Evolutionary conservation across 1,140 invertebrate species (phyloP).

Genomic region (Chymomyza costata): DNA sequence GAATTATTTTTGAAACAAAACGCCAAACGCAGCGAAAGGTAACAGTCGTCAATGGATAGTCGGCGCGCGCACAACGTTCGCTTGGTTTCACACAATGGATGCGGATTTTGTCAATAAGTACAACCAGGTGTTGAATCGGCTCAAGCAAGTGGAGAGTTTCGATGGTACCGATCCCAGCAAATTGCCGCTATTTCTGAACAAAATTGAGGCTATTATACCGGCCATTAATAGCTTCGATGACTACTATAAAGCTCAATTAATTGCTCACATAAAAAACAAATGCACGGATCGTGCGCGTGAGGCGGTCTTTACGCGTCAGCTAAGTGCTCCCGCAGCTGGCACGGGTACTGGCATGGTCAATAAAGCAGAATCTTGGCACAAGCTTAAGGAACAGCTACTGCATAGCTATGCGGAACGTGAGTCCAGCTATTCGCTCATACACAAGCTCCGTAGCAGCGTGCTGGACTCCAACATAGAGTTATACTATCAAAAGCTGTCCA

Average conservation of each 20-base stretch:
- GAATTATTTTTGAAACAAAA: constrained; percentile 24
- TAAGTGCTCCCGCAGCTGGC: constrained; percentile 46
- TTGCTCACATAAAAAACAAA: constrained; percentile 58
- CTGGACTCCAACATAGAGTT: constrained; percentile 58
- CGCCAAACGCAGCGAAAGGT: not conserved
- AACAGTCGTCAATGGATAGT: constrained; percentile 36
- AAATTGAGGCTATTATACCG: constrained; percentile 54
- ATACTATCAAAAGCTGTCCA: constrained; percentile 58
- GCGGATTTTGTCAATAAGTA: constrained; percentile 63
- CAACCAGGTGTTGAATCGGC: constrained; percentile 51
- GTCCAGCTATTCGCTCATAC: constrained; percentile 54
- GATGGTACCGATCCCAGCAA: constrained; percentile 56
- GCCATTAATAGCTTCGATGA: constrained; percentile 55
- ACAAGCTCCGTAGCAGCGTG: constrained; percentile 51
- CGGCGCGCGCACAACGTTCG: constrained; percentile 19
- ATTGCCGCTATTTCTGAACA: constrained; percentile 51
- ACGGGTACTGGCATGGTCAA: constrained; percentile 20
- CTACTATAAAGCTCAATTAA: constrained; percentile 53
- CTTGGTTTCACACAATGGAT: constrained; percentile 38
- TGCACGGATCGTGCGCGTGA: constrained; percentile 57
- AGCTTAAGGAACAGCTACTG: constrained; percentile 52
- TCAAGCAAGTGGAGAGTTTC: constrained; percentile 57
- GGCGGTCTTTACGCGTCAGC: constrained; percentile 48
- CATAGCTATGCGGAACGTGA: constrained; percentile 54
- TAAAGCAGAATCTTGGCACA: constrained; percentile 54